Evolutionary conservation across 2,797 vertebrate genomes (phyloP), one percentile per base, ranked within the genome.

Genomic region (Cossypha caffra): DNA sequence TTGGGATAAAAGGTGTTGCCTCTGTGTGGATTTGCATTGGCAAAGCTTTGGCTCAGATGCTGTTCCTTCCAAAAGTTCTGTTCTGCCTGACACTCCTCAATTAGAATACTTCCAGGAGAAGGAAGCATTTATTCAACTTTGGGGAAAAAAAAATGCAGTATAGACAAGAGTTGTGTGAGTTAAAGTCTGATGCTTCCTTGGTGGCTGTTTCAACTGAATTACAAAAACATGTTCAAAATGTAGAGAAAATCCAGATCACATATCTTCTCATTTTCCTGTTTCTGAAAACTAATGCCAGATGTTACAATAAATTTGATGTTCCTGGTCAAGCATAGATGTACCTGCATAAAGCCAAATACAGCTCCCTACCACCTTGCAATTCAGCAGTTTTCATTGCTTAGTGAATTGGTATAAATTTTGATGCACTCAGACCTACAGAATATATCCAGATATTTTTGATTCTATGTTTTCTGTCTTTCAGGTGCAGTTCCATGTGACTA

Each of bases 401-500:
- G 37, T 29, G 4, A 35, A 28, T 42, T 3, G 3, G 16, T 35
- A 13, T 25, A 26, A 20, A 19, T 18, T 43, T 9, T n/a, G 23
- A 16, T 90, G 64, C 7, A 7, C 31, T 83, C 43, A 82, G 47
- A 59, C 31, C 5, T 54, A 52, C 13, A 35, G 62, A 76, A 74
- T 18, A n/a, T 62, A 81, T 58, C 17, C 24, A 62, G 33, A 76
- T 13, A 8, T 57, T 69, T 76, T 66, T 89, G 62, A 88, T 83
- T 82, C 35, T 68, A 2, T 75, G 16, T 86, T 95, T 82, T 96
- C 37, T 96, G 72, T 78, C 51, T 98, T 97, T 79, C 98, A 99
- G 99, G 93, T 99, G 95, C 99, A 99, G 98, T 99, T 99, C 98
- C 99, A 99, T 18, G 98, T 99, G 95, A 99, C 99, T 94, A 99